Evolutionary conservation across 2,888 invertebrate genomes (phyloP).

Genomic region (Chorisops tibialis): DNA sequence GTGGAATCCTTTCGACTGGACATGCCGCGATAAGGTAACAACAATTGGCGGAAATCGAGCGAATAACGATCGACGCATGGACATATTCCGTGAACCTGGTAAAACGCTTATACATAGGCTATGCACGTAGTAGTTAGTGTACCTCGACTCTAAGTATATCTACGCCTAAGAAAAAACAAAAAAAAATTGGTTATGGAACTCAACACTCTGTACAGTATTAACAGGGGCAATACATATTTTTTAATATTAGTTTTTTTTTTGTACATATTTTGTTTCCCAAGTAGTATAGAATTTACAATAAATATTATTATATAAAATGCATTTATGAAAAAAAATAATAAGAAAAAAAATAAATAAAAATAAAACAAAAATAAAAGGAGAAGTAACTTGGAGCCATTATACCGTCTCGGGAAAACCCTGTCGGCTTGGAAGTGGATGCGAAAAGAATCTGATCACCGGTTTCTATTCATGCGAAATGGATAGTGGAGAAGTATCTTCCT

Average conservation of each 20-base stretch:
- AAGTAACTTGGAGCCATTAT: slow-evolving; percentile 66
- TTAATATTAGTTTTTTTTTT: slow-evolving; percentile 1
- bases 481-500: slow-evolving; percentile 64
- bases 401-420: slow-evolving; percentile 81
- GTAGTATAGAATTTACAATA: neutral
- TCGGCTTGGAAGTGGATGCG: slow-evolving; percentile 64
- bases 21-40: slow-evolving; percentile 57
- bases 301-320: slow-evolving; percentile 6
- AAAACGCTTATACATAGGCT: slow-evolving; percentile 50
- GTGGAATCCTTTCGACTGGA: slow-evolving; percentile 74
- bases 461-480: slow-evolving; percentile 84
- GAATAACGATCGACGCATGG: slow-evolving; percentile 53
- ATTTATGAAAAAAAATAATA: slow-evolving; percentile 17
- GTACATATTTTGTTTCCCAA: neutral
- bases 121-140: slow-evolving; percentile 44
- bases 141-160: neutral
- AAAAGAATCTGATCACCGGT: slow-evolving; percentile 70
- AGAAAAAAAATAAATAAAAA: neutral
- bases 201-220: slow-evolving; percentile 21
- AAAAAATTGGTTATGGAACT: slow-evolving; percentile 25
- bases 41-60: slow-evolving; percentile 51
- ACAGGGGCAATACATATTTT: slow-evolving; percentile 11
- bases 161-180: neutral
- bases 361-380: slow-evolving; percentile 46
- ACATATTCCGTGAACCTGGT: slow-evolving; percentile 53